These are phyloP conservation scores for Megaptera novaeangliae DNA, from an alignment of 2,113 vertebrate genomes.

Conservation along the genomic window DNA sequence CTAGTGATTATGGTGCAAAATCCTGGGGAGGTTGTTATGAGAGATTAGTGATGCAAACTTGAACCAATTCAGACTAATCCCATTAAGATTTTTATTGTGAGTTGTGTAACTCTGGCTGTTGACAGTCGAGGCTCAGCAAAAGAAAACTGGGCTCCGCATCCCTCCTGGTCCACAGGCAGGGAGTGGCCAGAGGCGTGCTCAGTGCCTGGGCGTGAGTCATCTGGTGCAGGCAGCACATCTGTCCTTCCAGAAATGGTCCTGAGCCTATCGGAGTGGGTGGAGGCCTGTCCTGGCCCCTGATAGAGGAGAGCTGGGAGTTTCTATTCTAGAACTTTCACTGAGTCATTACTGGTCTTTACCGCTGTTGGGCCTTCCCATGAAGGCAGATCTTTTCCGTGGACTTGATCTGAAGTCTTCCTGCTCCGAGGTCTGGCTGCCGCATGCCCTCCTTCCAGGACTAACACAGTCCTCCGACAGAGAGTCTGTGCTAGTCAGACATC, in stretches of 20 bases:
- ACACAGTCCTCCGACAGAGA: not conserved
- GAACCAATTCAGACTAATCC: slow-evolving; percentile 56
- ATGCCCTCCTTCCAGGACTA: not conserved
- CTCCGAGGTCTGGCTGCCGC: not conserved
- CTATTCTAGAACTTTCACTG: not conserved
- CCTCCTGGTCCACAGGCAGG: not conserved
- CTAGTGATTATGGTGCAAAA: slow-evolving; percentile 62
- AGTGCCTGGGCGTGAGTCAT: not conserved
- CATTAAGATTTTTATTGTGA: not conserved
- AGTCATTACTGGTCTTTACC: not conserved
- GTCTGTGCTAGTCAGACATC: not conserved
- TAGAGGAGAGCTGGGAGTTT: not conserved
- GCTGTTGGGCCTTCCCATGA: not conserved
- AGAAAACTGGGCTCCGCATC: not conserved
- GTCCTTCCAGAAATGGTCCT: not conserved
- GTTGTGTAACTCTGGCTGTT: slow-evolving; percentile 42
- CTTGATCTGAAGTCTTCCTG: not conserved
- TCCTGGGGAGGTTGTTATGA: slow-evolving; percentile 64
- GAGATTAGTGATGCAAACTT: slow-evolving; percentile 52
- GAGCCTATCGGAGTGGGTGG: not conserved
- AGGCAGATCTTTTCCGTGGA: not conserved
- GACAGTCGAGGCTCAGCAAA: not conserved
- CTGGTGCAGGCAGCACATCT: too few species aligned
- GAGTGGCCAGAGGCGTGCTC: not conserved
- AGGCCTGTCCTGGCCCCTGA: not conserved